Conservation (phyloP, 2,797 vertebrate genomes). For the Ctenosaura bakeri region DNA sequence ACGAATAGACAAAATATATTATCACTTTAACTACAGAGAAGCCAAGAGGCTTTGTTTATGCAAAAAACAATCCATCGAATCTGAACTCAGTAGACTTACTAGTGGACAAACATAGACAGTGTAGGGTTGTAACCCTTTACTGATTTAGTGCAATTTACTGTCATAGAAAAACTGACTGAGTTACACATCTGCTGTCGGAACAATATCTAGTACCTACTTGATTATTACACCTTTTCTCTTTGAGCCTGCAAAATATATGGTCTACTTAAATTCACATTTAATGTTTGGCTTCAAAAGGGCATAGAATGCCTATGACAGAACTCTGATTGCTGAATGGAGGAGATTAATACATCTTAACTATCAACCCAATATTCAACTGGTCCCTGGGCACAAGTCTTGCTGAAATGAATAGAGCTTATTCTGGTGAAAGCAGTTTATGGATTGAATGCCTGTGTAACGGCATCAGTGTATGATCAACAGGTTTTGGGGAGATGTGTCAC, state of each 20-base stretch:
- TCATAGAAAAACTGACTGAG: background rate
- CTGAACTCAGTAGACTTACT: background rate
- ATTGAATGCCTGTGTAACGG: slow-evolving; percentile 13
- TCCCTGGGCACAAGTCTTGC: slow-evolving; percentile 29
- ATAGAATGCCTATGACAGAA: background rate
- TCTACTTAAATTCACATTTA: slow-evolving; percentile 13
- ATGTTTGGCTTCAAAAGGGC: background rate
- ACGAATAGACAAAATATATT: background rate
- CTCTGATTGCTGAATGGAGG: rapidly evolving
- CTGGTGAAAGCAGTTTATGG: slow-evolving; percentile 1
- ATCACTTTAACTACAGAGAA: background rate
- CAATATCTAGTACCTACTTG: background rate
- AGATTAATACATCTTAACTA: background rate
- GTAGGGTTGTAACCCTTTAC: background rate
- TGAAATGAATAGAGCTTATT: slow-evolving; percentile 27
- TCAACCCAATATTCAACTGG: slow-evolving; percentile 7
- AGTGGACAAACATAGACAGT: background rate
- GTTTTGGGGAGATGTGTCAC: background rate
- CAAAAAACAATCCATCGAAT: background rate
- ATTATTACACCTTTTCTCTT: background rate
- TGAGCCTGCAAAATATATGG: background rate
- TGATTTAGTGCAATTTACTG: background rate
- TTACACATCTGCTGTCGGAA: background rate
- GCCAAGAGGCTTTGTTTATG: background rate
- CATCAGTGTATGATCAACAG: background rate